These are phyloP conservation scores for Cercopithecus neglectus DNA, from an alignment of 2,797 vertebrate species.

Conservation along the genomic window DNA sequence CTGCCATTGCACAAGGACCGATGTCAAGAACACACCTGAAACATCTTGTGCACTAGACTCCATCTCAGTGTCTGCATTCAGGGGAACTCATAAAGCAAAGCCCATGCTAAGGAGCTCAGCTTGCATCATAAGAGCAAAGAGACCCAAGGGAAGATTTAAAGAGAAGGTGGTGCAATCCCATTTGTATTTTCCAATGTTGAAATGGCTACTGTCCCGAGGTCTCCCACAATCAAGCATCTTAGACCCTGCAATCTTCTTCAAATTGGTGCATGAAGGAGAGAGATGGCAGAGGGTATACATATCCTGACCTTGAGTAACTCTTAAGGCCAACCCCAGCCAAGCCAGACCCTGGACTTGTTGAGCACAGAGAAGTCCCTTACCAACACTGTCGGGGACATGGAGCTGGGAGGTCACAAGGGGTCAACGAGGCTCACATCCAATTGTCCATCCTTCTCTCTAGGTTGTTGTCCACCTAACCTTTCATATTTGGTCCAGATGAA, in stretches of 20 bases:
- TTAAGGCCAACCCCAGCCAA: not conserved
- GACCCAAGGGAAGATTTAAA: not conserved
- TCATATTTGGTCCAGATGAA: not conserved
- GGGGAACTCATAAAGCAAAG: fast-evolving
- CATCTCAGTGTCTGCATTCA: not conserved
- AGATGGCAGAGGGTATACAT: fast-evolving
- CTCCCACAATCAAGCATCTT: not conserved
- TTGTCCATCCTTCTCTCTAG: not conserved
- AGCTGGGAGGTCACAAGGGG: not conserved
- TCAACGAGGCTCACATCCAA: no score
- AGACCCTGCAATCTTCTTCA: not conserved
- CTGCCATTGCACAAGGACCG: no score
- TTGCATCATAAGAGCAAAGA: not conserved
- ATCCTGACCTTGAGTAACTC: not conserved
- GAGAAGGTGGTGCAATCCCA: no score
- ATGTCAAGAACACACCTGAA: not conserved
- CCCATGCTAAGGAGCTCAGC: not conserved
- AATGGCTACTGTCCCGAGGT: not conserved
- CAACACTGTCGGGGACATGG: not conserved
- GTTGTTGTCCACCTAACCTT: not conserved
- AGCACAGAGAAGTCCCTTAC: not conserved
- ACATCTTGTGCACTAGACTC: not conserved
- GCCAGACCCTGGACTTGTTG: not conserved
- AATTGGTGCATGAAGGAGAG: no score
- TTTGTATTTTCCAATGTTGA: not conserved